Conservation (phyloP, 2,888 invertebrate species). For the Chaetogeoica ovagalla region DNA sequence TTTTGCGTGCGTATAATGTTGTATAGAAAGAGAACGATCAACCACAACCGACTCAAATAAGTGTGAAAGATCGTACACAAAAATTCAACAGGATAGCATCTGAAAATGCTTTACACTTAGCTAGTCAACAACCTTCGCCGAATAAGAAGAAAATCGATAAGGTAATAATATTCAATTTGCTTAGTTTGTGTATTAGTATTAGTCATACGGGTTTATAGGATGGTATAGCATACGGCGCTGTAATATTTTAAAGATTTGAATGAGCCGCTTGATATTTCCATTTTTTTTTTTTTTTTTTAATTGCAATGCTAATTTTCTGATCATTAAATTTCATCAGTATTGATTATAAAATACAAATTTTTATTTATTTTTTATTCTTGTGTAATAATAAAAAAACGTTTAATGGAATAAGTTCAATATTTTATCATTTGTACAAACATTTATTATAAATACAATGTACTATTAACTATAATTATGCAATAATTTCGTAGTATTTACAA, state of each 20-base stretch:
- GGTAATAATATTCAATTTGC: conserved; percentile 55
- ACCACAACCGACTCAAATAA: conserved; percentile 64
- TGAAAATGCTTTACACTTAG: conserved; percentile 65
- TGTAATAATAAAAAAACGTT: no score
- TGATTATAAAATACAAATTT: background rate
- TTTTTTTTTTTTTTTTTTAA: no score
- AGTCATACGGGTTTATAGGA: background rate
- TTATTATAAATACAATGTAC: background rate
- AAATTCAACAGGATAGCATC: conserved; percentile 92
- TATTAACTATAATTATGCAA: background rate
- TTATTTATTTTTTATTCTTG: background rate
- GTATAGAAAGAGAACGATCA: conserved; percentile 54
- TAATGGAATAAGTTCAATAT: background rate
- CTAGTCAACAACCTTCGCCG: conserved; percentile 59
- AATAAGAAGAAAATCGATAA: conserved; percentile 57
- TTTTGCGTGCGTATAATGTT: conserved; percentile 42
- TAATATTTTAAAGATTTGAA: background rate
- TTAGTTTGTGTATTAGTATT: conserved; percentile 22
- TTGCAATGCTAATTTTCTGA: background rate
- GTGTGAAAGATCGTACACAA: conserved; percentile 89
- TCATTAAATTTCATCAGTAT: background rate
- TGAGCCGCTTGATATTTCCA: no score
- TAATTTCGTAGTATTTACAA: background rate
- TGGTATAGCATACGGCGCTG: background rate
- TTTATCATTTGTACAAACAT: background rate